Percentiles rank a stretch among this genome's conserved stretches.
These are phyloP conservation scores for Cirrhinus mrigala DNA, from an alignment of 2,797 vertebrate genomes.

Conservation along the genomic window DNA sequence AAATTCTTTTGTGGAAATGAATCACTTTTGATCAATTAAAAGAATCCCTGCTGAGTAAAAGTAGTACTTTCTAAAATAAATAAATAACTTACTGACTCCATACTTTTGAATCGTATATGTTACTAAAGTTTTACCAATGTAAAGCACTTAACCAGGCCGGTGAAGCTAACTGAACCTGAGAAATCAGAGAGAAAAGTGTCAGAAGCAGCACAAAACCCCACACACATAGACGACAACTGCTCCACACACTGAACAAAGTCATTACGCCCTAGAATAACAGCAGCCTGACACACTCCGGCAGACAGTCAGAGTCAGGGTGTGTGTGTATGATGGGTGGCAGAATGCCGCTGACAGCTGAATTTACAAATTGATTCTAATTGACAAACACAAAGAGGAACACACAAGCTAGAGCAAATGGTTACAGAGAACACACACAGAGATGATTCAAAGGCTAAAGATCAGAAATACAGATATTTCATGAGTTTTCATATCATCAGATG, in stretches of 20 bases:
- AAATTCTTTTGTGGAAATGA: background rate
- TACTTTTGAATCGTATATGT: background rate
- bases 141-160: background rate
- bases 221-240: slow-evolving; percentile 24
- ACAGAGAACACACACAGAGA: slow-evolving; percentile 49
- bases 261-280: slow-evolving; percentile 69
- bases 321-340: slow-evolving; percentile 42
- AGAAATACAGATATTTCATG: slow-evolving; percentile 8
- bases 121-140: no score
- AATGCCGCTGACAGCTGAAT: slow-evolving; percentile 75
- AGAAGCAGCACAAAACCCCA: slow-evolving; percentile 14
- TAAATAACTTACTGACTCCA: background rate
- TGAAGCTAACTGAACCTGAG: background rate
- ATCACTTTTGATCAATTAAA: background rate
- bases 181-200: slow-evolving; percentile 16
- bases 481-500: background rate
- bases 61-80: background rate
- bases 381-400: slow-evolving; percentile 59
- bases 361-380: slow-evolving; percentile 80
- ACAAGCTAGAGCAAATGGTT: slow-evolving; percentile 48
- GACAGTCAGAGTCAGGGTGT: slow-evolving; percentile 2
- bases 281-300: slow-evolving; percentile 36
- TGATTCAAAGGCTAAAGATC: background rate
- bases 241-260: slow-evolving; percentile 77
- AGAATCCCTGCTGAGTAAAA: background rate